These are phyloP conservation scores for Clavelina lepadiformis DNA, from an alignment of 23 tunicate genomes.

Conservation along the genomic window DNA sequence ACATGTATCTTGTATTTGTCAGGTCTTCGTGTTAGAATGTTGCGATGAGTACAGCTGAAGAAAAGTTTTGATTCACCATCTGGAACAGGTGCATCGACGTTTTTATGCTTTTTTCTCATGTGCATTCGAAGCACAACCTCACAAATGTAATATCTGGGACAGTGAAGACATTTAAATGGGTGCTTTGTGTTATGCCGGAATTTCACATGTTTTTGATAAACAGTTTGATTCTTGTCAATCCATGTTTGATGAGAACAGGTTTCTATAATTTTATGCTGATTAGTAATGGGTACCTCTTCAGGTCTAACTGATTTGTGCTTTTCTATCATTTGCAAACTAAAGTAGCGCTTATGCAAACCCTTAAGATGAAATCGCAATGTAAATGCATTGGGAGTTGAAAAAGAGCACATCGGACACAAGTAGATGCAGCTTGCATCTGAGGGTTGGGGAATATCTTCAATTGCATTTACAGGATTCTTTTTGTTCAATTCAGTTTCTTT, in stretches of 20 bases:
- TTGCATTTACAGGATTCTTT: too few relatives aligned
- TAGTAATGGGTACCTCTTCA: too few relatives aligned
- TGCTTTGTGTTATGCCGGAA: neutral
- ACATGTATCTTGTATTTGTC: neutral
- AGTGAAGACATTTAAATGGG: constrained; percentile 1
- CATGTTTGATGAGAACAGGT: constrained; percentile 17
- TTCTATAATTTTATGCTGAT: too few relatives aligned
- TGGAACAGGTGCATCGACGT: neutral
- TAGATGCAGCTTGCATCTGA: too few relatives aligned
- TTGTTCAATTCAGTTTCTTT: too few relatives aligned
- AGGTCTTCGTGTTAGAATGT: neutral
- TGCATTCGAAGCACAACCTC: constrained; percentile 28
- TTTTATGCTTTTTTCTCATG: constrained; percentile 16
- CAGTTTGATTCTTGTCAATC: neutral
- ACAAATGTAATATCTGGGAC: constrained; percentile 2
- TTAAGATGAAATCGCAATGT: too few relatives aligned
- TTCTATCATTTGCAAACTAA: too few relatives aligned
- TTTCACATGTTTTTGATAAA: constrained; percentile 10
- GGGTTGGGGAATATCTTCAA: too few relatives aligned
- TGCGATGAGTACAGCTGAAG: neutral
- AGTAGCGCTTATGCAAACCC: too few relatives aligned
- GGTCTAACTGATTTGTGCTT: too few relatives aligned
- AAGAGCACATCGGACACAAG: too few relatives aligned
- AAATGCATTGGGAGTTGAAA: too few relatives aligned
- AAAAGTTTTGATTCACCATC: neutral